Evolutionary conservation across 2,888 invertebrate species (phyloP), one percentile per base, ranked within the genome.

Genomic region (Cataglyphis rosenhaueri): DNA sequence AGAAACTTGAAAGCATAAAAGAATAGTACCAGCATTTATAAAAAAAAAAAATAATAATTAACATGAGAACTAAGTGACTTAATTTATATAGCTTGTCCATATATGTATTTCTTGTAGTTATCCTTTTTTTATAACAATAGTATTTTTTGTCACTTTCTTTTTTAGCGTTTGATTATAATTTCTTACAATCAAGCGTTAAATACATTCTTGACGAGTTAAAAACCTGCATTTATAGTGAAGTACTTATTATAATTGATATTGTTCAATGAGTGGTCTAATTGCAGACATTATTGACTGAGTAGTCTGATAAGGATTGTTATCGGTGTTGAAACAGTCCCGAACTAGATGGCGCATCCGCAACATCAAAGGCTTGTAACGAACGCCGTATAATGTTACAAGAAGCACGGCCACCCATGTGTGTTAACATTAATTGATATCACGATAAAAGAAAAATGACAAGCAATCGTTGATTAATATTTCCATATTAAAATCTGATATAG

Each of bases 251-350:
- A 9, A 55, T 55, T 68, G 15, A 68, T 75, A 38, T 76, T 12
- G 38, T 52, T 76, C 38, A 68, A 57, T 76, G n/a, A 76, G 41
- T 52, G n/a, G 25, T 78, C 32, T 29, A 59, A 71, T 6, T 21
- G 73, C 12, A 15, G 15, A 18, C 2, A 32, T 78, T 79, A 79
- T 59, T 73, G 29, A 18, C 44, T 25, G 78, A 79, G 73, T 29
- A 76, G 29, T 18, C 29, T 57, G 59, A 73, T 74, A 74, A 71
- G 12, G 21, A 79, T 73, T 73, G n/a, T 78, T 78, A 25, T 52
- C 75, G 10, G 9, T 1, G 75, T 79, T 79, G 44, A 61, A 59
- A 59, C 75, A 25, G n/a, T 59, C 35, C 1, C 21, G 21, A 1
- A 35, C 44, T 59, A 79, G 78, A 74, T 79, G 78, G 78, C 78